Conservation (phyloP, 1,140 invertebrate genomes). For the Microvelia longipes region DNA sequence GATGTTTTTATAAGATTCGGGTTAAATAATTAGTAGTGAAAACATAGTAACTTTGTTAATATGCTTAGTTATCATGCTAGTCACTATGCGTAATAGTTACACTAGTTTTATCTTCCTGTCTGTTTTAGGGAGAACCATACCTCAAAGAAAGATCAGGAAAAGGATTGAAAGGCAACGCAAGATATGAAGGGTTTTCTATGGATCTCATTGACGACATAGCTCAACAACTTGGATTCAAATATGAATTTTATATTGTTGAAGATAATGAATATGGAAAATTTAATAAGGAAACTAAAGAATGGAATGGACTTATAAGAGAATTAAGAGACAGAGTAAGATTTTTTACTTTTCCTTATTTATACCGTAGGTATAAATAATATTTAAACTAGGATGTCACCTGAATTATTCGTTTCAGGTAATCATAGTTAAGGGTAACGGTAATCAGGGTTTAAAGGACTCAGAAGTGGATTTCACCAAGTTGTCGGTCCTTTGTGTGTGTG, state of each 20-base stretch:
- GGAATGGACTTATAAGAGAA: constrained; percentile 74
- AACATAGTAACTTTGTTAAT: no score
- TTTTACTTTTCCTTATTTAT: not conserved
- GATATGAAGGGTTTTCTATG: constrained; percentile 62
- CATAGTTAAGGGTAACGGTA: not conserved
- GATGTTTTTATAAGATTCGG: no score
- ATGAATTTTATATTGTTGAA: constrained; percentile 49
- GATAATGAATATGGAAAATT: constrained; percentile 57
- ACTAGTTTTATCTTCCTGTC: not conserved
- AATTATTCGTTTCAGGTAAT: no score
- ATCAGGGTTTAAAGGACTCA: not conserved
- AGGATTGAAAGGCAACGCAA: constrained; percentile 36
- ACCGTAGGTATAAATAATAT: no score
- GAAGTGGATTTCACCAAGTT: no score
- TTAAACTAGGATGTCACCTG: no score
- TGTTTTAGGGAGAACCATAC: constrained; percentile 6
- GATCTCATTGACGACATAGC: constrained; percentile 63
- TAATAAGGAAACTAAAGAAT: constrained; percentile 49
- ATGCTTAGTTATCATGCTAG: no score
- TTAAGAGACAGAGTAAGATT: constrained; percentile 55
- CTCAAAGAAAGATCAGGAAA: not conserved
- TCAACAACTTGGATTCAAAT: constrained; percentile 58
- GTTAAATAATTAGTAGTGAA: no score
- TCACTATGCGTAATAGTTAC: no score
- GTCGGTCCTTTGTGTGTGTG: no score